Conservation (phyloP, 2,888 invertebrate genomes). For the Coleophora flavipennella region DNA sequence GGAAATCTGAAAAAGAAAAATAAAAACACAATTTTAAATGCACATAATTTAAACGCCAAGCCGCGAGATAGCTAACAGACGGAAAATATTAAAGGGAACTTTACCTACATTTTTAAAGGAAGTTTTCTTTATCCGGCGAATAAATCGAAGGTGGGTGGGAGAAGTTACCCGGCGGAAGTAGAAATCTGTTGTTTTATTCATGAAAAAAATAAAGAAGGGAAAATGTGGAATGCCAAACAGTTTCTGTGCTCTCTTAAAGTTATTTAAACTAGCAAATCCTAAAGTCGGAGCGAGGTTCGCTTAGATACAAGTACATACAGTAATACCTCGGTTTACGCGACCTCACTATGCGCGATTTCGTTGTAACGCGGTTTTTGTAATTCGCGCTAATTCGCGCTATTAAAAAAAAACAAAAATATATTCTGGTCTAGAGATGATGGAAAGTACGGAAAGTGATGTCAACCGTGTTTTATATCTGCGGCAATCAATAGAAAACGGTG, state of each 20-base stretch:
- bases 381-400: too few relatives aligned
- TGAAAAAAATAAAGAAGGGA: conserved; percentile 62
- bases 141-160: conserved; percentile 71
- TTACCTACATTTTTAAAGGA: conserved; percentile 67
- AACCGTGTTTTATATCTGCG: too few relatives aligned
- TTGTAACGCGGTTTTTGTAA: too few relatives aligned
- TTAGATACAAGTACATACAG: too few relatives aligned
- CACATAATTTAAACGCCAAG: conserved; percentile 54
- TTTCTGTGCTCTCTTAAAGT: conserved; percentile 30
- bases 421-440: too few relatives aligned
- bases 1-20: conserved; percentile 24
- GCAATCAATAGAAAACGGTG: too few relatives aligned
- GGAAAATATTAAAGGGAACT: conserved; percentile 67
- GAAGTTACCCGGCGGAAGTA: conserved; percentile 59
- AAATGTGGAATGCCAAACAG: conserved; percentile 46
- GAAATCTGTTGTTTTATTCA: conserved; percentile 72
- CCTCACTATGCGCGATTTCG: too few relatives aligned
- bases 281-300: conserved; percentile 7
- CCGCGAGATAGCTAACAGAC: conserved; percentile 57
- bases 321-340: too few relatives aligned
- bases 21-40: conserved; percentile 53
- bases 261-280: conserved; percentile 31
- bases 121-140: conserved; percentile 68
- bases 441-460: too few relatives aligned
- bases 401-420: too few relatives aligned